These are phyloP conservation scores for Lithobates pipiens DNA, from an alignment of 2,797 vertebrate genomes.

Conservation along the genomic window DNA sequence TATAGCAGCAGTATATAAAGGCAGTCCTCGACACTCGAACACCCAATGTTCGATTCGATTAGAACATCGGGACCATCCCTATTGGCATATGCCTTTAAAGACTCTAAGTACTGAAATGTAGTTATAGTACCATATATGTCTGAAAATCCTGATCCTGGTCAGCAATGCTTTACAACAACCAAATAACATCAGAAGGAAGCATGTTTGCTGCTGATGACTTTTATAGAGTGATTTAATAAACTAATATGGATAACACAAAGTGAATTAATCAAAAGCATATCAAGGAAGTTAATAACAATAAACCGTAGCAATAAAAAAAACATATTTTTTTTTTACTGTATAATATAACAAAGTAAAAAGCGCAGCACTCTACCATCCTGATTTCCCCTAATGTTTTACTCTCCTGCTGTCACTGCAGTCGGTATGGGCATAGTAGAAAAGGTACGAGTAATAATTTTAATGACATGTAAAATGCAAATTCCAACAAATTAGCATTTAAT, in stretches of 20 bases:
- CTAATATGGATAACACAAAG: neutral
- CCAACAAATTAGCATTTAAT: conserved; percentile 27
- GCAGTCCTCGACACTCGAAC: too few relatives aligned
- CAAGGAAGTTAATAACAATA: neutral
- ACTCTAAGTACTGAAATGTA: too few relatives aligned
- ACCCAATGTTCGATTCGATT: too few relatives aligned
- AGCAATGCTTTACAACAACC: too few relatives aligned
- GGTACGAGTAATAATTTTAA: conserved; percentile 6
- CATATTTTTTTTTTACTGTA: neutral
- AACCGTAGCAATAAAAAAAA: neutral
- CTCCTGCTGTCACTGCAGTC: conserved; percentile 2
- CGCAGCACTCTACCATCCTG: neutral
- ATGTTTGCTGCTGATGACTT: too few relatives aligned
- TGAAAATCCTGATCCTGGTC: too few relatives aligned
- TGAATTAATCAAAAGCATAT: neutral
- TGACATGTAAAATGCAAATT: conserved; percentile 13
- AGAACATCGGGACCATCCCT: too few relatives aligned
- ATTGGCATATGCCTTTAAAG: too few relatives aligned
- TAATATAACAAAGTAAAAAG: neutral
- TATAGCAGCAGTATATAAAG: too few relatives aligned
- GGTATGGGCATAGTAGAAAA: neutral
- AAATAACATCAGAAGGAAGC: too few relatives aligned
- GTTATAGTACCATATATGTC: too few relatives aligned
- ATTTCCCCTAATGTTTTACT: neutral
- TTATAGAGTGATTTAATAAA: too few relatives aligned